These are phyloP conservation scores for Zaprionus ornatus DNA, from an alignment of 1,140 invertebrate genomes.

Conservation along the genomic window DNA sequence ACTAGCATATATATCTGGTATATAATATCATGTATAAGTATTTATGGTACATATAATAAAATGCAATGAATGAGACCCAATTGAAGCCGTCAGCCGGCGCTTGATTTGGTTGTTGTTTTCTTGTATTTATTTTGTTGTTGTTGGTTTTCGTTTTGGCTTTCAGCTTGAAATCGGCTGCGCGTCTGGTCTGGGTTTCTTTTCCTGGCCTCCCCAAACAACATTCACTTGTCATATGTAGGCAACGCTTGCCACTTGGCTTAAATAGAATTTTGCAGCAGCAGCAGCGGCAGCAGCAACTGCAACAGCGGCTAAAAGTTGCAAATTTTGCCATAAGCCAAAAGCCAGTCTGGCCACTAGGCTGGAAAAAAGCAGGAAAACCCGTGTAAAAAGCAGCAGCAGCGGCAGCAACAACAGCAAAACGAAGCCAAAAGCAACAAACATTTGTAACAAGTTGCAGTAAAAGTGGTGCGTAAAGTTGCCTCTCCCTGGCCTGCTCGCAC, in stretches of 20 bases:
- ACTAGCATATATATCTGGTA: constrained; percentile 3
- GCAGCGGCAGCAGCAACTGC: constrained; percentile 16
- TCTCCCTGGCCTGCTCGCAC: neutral
- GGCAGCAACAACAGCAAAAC: constrained; percentile 15
- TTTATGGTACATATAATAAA: constrained; percentile 8
- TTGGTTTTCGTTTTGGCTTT: constrained; percentile 31
- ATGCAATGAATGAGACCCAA: constrained; percentile 26
- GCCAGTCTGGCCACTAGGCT: constrained; percentile 44
- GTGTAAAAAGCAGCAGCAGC: constrained; percentile 19
- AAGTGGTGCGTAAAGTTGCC: constrained; percentile 49
- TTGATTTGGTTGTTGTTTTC: constrained; percentile 34
- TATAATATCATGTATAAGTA: constrained; percentile 2
- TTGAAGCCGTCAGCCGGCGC: constrained; percentile 37
- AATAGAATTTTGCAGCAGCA: constrained; percentile 61
- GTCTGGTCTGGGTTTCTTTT: constrained; percentile 43
- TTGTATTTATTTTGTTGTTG: constrained; percentile 1
- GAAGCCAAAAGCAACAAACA: constrained; percentile 41
- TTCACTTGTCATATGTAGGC: constrained; percentile 74
- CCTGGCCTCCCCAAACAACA: constrained; percentile 70
- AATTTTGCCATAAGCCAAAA: constrained; percentile 48
- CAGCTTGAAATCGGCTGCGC: neutral
- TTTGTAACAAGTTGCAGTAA: constrained; percentile 65
- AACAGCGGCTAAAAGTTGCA: constrained; percentile 30
- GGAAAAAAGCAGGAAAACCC: constrained; percentile 41
- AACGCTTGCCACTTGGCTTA: constrained; percentile 50